Conservation (phyloP, 2,113 vertebrate species). For the Cryptomyrus ogoouensis region DNA sequence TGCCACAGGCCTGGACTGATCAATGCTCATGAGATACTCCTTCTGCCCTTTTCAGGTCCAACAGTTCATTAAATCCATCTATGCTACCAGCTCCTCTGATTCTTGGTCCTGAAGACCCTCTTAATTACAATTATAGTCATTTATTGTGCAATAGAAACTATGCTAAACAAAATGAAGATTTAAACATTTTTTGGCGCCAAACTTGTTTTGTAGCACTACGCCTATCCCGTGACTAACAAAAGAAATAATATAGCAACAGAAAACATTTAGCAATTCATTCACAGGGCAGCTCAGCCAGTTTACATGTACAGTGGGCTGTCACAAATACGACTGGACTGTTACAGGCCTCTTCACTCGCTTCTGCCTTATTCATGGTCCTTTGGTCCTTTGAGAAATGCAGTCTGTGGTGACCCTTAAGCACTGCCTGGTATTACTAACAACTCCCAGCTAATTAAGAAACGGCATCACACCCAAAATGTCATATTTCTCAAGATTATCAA, state of each 20-base stretch:
- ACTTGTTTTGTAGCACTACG: neutral
- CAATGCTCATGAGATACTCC: neutral
- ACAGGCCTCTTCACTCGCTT: neutral
- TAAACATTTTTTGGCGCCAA: neutral
- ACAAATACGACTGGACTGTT: neutral
- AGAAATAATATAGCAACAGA: neutral
- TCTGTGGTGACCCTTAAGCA: neutral
- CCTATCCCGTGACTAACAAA: neutral
- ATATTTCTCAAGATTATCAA: neutral
- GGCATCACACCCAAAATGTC: neutral
- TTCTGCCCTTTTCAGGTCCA: neutral
- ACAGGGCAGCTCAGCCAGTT: neutral
- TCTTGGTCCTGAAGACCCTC: neutral
- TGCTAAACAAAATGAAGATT: neutral
- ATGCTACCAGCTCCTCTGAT: neutral
- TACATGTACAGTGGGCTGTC: neutral
- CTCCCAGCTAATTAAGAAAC: neutral
- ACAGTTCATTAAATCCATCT: neutral
- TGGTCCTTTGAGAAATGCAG: neutral
- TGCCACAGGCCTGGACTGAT: neutral
- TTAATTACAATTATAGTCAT: neutral
- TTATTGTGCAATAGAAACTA: neutral
- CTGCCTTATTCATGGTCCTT: neutral
- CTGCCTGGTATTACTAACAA: neutral
- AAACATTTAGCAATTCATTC: neutral